Percentiles rank a stretch among this genome's conserved stretches.
Conservation (phyloP, 2,113 vertebrate genomes). For the Misgurnus anguillicaudatus region DNA sequence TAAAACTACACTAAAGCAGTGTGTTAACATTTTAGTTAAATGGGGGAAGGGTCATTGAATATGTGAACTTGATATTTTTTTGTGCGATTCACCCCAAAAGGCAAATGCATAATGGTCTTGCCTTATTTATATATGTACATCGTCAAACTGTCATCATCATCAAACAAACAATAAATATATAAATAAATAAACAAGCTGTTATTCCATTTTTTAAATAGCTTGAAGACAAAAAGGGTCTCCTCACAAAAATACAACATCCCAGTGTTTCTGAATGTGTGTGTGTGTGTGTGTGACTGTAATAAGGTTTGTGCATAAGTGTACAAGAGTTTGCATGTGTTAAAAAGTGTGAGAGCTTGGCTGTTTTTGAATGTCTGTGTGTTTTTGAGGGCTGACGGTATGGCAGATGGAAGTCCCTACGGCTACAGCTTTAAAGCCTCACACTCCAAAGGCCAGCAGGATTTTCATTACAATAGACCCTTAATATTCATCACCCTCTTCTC, state of each 20-base stretch:
- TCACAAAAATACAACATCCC: background rate
- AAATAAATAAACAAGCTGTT: background rate
- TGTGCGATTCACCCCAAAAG: background rate
- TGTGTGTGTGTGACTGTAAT: conserved; percentile 21
- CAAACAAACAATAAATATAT: background rate
- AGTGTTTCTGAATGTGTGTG: conserved; percentile 10
- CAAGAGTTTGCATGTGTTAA: conserved; percentile 13
- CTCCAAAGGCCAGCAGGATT: conserved; percentile 73
- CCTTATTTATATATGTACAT: background rate
- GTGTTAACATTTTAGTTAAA: too few species aligned
- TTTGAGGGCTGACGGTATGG: conserved; percentile 60
- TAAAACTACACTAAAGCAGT: too few species aligned
- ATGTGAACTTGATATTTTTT: background rate
- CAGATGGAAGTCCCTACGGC: conserved; percentile 80
- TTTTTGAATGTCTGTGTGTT: conserved; percentile 45
- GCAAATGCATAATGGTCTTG: background rate
- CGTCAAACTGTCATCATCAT: conserved; percentile 1
- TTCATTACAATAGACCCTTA: conserved; percentile 80
- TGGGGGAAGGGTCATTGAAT: background rate
- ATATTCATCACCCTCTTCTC: conserved; percentile 77
- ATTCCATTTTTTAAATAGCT: background rate
- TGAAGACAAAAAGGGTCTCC: background rate
- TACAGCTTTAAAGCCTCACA: conserved; percentile 71
- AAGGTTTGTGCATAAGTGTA: conserved; percentile 24
- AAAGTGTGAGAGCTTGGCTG: conserved; percentile 34